Base-by-base conservation (phyloP, 2,888 invertebrate species). In the Helobdella robusta region DNA sequence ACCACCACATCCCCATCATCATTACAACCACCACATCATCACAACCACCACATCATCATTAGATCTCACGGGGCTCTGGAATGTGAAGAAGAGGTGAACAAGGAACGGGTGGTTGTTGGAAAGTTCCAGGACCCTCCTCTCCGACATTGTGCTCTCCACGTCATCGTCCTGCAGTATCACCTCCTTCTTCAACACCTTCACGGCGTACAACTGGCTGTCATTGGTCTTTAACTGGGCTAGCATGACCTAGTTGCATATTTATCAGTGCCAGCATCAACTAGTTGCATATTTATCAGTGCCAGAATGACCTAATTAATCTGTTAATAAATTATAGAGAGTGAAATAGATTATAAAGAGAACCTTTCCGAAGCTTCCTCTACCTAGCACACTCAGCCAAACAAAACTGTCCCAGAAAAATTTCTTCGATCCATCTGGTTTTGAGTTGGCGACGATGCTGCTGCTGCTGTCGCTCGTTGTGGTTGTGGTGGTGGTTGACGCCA, bases 111-210 rank as follows among this genome's bases (percentile, higher is more conserved):
- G 95, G 77, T 91, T 89, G 66, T 90, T 91, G 68, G 95, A 95
- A 72, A 97, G 83, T 8, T 94, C 92, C 69, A 98, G 84, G 44
- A 98, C 94, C 81, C 94, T 90, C 74, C 94, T 84, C 82, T 98
- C 97, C 70, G 97, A 95, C 76, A 97, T 84, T 0, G 95, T 95
- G 78, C 95, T 97, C 80, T 97, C 97, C 18, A 98, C 93, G 78
- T 98, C 98, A 77, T 98, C 95, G 76, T 98, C 97, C 81, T 98
- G 97, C 66, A 97, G 83, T 4, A 98, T 95, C 1, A 95, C 93
- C 79, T 97, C 95, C 80, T 98, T 98, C 82, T 95, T 95, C 76
- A 98, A 83, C 77, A 95, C 95, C 80, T 98, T 98, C 65, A 98
- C 88, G 4, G 97, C 98, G 82, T 91, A 98, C 78, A 89, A 92